Percentiles rank a stretch among this genome's conserved stretches.
These are phyloP conservation scores for Siphonodentalium dalli DNA, from an alignment of 2,888 invertebrate species.

Conservation along the genomic window DNA sequence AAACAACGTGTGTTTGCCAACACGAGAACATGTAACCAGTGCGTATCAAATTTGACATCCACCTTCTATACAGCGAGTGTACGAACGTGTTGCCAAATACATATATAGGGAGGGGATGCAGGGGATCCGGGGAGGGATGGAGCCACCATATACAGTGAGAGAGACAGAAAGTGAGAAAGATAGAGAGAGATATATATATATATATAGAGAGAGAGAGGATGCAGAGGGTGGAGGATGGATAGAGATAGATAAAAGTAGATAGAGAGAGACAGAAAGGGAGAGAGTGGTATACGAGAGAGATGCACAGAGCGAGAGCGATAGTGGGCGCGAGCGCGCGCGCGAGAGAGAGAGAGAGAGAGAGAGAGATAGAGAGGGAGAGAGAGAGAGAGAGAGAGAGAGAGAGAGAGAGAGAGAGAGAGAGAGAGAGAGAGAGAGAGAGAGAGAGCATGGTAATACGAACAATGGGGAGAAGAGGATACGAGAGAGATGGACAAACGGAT, in stretches of 20 bases:
- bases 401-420: neutral
- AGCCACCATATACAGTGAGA: too few species aligned
- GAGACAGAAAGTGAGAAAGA: neutral
- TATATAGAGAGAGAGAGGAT: neutral
- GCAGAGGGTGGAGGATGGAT: neutral
- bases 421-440: neutral
- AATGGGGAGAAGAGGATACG: neutral
- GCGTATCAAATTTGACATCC: too few species aligned
- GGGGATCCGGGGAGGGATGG: too few species aligned
- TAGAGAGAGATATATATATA: neutral
- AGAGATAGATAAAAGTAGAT: neutral
- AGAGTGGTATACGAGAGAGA: neutral
- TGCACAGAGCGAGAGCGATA: neutral
- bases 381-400: too few species aligned
- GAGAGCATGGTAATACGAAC: neutral
- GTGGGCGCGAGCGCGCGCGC: neutral
- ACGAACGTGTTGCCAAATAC: too few species aligned
- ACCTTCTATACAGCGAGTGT: too few species aligned
- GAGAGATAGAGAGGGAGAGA: neutral
- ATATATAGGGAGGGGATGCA: too few species aligned
- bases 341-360: neutral
- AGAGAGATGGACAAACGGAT: neutral
- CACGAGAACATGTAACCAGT: too few species aligned
- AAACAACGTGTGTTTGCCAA: too few species aligned
- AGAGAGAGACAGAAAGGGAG: neutral